Evolutionary conservation across 2,888 invertebrate genomes (phyloP), one percentile per base, ranked within the genome.

Genomic region (Hoplodrina ambigua): DNA sequence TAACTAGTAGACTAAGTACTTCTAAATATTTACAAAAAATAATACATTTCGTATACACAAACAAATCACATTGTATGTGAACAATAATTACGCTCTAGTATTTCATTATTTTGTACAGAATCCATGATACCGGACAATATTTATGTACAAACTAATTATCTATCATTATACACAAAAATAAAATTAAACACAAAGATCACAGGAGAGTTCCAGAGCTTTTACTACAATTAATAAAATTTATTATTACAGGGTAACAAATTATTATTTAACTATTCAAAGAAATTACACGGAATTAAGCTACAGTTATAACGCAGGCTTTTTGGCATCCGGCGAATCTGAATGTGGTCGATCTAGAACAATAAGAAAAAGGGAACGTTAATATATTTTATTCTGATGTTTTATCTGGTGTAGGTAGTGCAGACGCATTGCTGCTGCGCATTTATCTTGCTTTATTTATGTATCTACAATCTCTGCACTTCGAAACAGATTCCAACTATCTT

Each of bases 181-280:
- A 53, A 92, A 87, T 56, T 74, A 89, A 88, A 92, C 89, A 94
- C 90, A 92, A 90, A 94, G 94, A 95, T 96, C 96, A 96, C 96
- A 96, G 96, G 92, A 93, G 94, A 95, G 96, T 95, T 96, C 96
- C 95, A 95, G 93, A 95, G 94, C 94, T 92, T 91, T 90, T 88
- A 83, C 81, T 86, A 86, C 76, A 89, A 83, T 84, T 86, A 84
- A 88, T 87, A 89, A 88, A 87, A 86, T 87, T 85, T 86, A 87
- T 88, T 86, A 86, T 82, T 85, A 89, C 85, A 89, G 86, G 94
- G 94, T 94, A 94, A 94, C 94, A 93, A 91, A 88, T 86, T 90
- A 91, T 86, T 91, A 91, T 88, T 89, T 85, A 88, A 87, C 86
- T 91, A 90, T 81, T 82, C 78, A 85, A 80, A 72, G 61, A 85